Conservation (phyloP, 1,140 invertebrate species). For the Hylyphantes graminicola region DNA sequence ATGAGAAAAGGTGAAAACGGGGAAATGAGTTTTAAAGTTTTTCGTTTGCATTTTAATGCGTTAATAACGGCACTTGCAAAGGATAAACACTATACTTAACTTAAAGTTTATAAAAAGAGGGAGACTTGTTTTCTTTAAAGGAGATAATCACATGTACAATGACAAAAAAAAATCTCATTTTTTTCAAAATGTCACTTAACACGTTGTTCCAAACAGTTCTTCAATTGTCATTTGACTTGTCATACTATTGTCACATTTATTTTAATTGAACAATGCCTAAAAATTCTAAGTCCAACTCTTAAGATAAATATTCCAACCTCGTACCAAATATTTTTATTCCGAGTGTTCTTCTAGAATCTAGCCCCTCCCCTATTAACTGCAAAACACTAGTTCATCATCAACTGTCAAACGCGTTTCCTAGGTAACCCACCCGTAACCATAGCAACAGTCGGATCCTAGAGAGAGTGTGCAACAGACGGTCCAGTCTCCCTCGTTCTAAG, state of each 20-base stretch:
- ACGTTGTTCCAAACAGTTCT: no score
- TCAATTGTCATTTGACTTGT: not conserved
- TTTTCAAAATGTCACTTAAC: no score
- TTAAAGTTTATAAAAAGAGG: no score
- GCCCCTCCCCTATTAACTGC: conserved; percentile 12
- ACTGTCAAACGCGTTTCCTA: conserved; percentile 19
- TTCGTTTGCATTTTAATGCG: no score
- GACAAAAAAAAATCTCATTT: no score
- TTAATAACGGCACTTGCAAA: no score
- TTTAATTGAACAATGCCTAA: not conserved
- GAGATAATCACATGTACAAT: no score
- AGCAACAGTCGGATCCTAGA: conserved; percentile 34
- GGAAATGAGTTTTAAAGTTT: no score
- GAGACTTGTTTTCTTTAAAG: no score
- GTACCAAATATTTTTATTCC: not conserved
- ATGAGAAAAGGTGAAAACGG: no score
- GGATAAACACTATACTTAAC: no score
- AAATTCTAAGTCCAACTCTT: not conserved
- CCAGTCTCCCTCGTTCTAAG: conserved; percentile 37
- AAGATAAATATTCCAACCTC: not conserved
- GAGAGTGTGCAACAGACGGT: conserved; percentile 41
- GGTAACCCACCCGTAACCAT: conserved; percentile 21
- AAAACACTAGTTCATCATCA: conserved; percentile 43
- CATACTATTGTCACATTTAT: not conserved
- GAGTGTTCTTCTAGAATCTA: not conserved